Evolutionary conservation across 2,797 vertebrate species (phyloP), one percentile per base, ranked within the genome.

Genomic region (Huso huso): DNA sequence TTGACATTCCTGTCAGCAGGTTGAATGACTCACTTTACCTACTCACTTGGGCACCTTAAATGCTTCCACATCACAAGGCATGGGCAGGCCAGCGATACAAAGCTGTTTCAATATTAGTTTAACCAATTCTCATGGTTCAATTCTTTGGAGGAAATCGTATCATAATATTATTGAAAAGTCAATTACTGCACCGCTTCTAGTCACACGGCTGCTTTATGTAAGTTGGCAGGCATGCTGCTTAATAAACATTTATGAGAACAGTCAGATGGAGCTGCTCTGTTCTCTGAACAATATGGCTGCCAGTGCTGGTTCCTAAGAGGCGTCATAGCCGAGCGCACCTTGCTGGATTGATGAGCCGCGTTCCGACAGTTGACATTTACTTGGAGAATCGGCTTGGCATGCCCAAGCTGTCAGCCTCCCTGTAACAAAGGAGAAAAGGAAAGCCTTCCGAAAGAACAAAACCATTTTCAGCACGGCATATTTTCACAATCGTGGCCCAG

Each of bases 291-390:
- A 76, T 59, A 53, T 65, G 79, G 79, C 82, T 80, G 77, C 79
- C 49, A 59, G 74, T 73, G 57, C 0, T 57, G 66, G 62, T 74
- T 80, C 84, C 79, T 55, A 4, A 77, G 80, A 83, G 83, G 75
- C 72, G 0, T 83, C 80, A 85, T 83, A 84, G 82, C 81, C 82
- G 84, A 85, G 79, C 79, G 78, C 86, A 78, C 86, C 84, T 77
- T 78, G 79, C 82, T 81, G 86, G 87, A 89, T 83, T 88, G 91
- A 91, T 81, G 89, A 89, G 80, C 82, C 81, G 78, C 82, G 69
- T 83, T 87, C 87, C 87, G 89, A 93, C 92, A 88, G 91, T 74
- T 93, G 92, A 90, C 89, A 90, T 91, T 91, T 84, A 86, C 87
- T 88, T 74, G 78, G 88, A 87, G 88, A 90, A 84, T 91, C 85